A percentile compares a stretch with the other conserved stretches of the same genome.
Conservation (phyloP, 2,113 vertebrate species). For the Podarcis raffonei region DNA sequence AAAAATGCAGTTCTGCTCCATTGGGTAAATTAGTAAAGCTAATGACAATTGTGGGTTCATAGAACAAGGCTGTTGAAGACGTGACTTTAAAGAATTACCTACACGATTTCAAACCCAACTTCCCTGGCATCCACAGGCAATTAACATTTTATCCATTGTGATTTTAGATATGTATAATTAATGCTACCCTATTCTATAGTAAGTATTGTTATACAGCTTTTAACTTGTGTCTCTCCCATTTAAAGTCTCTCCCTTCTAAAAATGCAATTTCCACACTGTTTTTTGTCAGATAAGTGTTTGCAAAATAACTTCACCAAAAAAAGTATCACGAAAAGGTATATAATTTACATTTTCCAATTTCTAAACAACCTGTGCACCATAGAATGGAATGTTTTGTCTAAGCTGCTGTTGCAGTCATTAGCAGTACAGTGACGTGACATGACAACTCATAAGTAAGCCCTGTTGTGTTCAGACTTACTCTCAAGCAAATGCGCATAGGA, state of each 20-base stretch:
- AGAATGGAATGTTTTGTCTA: slow-evolving; percentile 33
- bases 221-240: no score
- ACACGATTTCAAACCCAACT: not conserved
- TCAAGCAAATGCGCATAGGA: not conserved
- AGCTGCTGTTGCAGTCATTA: slow-evolving; percentile 12
- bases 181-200: not conserved
- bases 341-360: slow-evolving; percentile 4
- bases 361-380: not conserved
- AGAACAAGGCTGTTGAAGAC: not conserved
- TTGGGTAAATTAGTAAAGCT: not conserved
- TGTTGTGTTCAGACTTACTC: not conserved
- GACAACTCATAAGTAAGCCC: not conserved
- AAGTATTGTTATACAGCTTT: not conserved
- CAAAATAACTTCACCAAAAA: slow-evolving; percentile 20
- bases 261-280: not conserved
- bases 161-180: not conserved
- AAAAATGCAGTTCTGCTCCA: not conserved
- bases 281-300: no score
- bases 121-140: not conserved
- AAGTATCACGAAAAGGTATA: slow-evolving; percentile 12
- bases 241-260: no score
- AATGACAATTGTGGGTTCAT: not conserved
- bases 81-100: not conserved
- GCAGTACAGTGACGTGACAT: not conserved
- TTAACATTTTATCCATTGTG: not conserved